Conservation (phyloP, 2,888 invertebrate species). For the Drosophila kokeensis region DNA sequence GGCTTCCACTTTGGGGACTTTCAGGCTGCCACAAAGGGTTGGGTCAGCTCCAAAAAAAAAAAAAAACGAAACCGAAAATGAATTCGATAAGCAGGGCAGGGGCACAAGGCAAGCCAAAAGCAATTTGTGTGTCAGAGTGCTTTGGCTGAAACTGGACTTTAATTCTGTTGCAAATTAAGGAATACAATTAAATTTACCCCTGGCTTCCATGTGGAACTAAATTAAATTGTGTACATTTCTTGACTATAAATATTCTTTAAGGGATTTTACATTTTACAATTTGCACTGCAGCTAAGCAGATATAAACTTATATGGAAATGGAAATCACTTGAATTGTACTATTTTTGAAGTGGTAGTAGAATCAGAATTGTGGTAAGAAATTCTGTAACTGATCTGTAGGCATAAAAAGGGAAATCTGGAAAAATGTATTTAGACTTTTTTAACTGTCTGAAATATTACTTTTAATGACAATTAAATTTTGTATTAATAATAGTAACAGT, state of each 20-base stretch:
- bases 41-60: constrained; percentile 4
- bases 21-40: constrained; percentile 48
- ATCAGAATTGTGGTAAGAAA: not conserved
- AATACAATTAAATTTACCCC: constrained; percentile 10
- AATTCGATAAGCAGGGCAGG: constrained; percentile 14
- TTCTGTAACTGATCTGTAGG: not conserved
- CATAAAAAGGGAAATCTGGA: not conserved
- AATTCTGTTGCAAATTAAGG: constrained; percentile 27
- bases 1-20: constrained; percentile 19
- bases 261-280: not conserved
- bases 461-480: not conserved
- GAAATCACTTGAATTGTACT: not conserved
- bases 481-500: not conserved
- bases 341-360: not conserved
- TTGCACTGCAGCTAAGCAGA: not conserved
- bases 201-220: not conserved
- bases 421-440: not conserved
- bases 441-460: not conserved
- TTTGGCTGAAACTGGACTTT: constrained; percentile 1
- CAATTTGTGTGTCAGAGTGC: constrained; percentile 1
- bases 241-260: not conserved
- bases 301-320: not conserved
- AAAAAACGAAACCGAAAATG: constrained; percentile 2
- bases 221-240: not conserved
- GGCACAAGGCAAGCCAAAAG: not conserved